phyloP scores from a whole-genome alignment of 2,797 vertebrate genomes.

The Adrianichthys oophorus region DNA sequence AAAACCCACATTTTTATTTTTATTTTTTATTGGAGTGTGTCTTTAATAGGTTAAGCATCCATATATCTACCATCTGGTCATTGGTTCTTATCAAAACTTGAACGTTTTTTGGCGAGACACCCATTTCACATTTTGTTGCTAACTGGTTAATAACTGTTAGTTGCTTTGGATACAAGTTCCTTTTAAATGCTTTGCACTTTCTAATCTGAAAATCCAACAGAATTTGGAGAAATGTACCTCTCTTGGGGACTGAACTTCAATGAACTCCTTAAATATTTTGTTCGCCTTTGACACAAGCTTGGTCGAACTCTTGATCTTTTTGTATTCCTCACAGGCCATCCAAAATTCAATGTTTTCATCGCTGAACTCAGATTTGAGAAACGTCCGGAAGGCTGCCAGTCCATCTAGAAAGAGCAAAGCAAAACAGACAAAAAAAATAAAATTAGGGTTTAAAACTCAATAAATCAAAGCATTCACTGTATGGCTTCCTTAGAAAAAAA shows the following conservation, averaged over 20 bases:
- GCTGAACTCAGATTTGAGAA: constrained; percentile 93
- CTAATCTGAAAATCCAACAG: too few relatives aligned
- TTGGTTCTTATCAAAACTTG: too few relatives aligned
- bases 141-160: too few relatives aligned
- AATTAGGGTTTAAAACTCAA: background rate
- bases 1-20: too few relatives aligned
- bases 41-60: too few relatives aligned
- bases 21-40: too few relatives aligned
- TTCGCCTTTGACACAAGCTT: constrained; percentile 88
- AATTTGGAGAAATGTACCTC: constrained; percentile 77
- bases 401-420: constrained; percentile 77
- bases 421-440: constrained; percentile 12
- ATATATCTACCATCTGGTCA: too few relatives aligned
- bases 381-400: constrained; percentile 87
- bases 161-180: too few relatives aligned
- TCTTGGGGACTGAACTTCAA: constrained; percentile 87
- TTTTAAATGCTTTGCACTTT: too few relatives aligned
- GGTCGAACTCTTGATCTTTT: constrained; percentile 85
- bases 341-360: constrained; percentile 98
- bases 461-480: background rate
- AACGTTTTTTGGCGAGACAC: too few relatives aligned
- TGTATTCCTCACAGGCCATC: constrained; percentile 95
- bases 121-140: too few relatives aligned
- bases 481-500: too few relatives aligned
- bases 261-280: constrained; percentile 91